Conservation (phyloP, 2,113 vertebrate genomes). For the Corydoras sp. region DNA sequence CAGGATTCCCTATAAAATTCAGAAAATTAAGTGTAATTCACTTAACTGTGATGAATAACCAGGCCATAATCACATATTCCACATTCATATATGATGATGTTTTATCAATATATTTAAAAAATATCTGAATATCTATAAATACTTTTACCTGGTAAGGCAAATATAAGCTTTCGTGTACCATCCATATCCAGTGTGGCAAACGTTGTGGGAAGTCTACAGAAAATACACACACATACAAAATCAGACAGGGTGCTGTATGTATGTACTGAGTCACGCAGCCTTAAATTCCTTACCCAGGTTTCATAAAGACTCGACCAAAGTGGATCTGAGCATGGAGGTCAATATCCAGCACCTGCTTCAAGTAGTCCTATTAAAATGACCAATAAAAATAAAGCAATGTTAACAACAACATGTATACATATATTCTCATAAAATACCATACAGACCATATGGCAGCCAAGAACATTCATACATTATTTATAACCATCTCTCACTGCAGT, state of each 20-base stretch:
- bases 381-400: conserved; percentile 1
- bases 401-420: conserved; percentile 23
- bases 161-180: conserved; percentile 97
- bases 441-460: not conserved
- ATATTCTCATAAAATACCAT: conserved; percentile 10
- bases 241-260: conserved; percentile 9
- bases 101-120: no score
- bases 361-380: conserved; percentile 83
- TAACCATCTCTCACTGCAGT: conserved; percentile 18
- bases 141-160: conserved; percentile 95
- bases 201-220: conserved; percentile 86
- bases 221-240: conserved; percentile 27
- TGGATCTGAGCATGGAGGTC: conserved; percentile 99
- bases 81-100: no score
- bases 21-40: not conserved
- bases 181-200: conserved; percentile 98
- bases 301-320: conserved; percentile 99
- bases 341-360: conserved; percentile 99
- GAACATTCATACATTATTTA: conserved; percentile 22
- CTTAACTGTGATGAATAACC: not conserved
- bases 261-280: no score
- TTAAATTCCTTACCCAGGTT: conserved; percentile 84
- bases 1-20: conserved; percentile 82
- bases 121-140: conserved; percentile 35
- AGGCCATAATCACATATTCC: no score